These are phyloP conservation scores for Falco novaeseelandiae DNA, from an alignment of 2,797 vertebrate genomes.

Conservation along the genomic window DNA sequence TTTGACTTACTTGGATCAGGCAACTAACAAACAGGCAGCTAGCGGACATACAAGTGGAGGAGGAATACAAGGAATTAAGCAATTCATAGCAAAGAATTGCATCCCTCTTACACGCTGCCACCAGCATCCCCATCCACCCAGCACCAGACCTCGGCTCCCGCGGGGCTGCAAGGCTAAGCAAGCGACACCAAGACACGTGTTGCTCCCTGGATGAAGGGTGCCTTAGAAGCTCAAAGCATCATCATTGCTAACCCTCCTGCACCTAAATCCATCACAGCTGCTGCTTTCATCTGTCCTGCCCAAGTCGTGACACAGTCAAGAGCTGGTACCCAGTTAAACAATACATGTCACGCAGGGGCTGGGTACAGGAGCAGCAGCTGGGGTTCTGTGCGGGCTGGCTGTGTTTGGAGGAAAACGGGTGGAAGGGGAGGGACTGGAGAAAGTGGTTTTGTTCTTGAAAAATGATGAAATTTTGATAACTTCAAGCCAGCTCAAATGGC, in stretches of 20 bases:
- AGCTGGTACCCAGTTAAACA: background rate
- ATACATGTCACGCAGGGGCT: background rate
- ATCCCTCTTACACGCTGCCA: background rate
- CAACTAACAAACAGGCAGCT: rapidly evolving
- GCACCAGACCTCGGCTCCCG: rapidly evolving
- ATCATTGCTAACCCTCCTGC: rapidly evolving
- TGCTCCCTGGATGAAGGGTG: background rate
- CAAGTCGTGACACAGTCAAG: background rate
- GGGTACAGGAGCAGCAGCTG: rapidly evolving
- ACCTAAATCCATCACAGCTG: background rate
- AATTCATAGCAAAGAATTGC: background rate
- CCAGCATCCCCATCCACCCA: background rate
- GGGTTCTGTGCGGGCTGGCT: background rate
- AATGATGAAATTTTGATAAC: constrained; percentile 66
- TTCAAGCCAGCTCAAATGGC: background rate
- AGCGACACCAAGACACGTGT: rapidly evolving
- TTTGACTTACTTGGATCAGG: background rate
- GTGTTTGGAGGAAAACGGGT: background rate
- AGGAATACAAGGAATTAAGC: background rate
- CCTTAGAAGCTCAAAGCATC: background rate
- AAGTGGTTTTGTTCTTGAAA: background rate
- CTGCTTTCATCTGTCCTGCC: background rate
- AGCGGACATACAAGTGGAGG: rapidly evolving
- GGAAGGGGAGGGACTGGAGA: background rate
- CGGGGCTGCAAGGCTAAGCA: background rate